These are phyloP conservation scores for Phragmatobia fuliginosa DNA, from an alignment of 2,888 invertebrate genomes.

Conservation along the genomic window DNA sequence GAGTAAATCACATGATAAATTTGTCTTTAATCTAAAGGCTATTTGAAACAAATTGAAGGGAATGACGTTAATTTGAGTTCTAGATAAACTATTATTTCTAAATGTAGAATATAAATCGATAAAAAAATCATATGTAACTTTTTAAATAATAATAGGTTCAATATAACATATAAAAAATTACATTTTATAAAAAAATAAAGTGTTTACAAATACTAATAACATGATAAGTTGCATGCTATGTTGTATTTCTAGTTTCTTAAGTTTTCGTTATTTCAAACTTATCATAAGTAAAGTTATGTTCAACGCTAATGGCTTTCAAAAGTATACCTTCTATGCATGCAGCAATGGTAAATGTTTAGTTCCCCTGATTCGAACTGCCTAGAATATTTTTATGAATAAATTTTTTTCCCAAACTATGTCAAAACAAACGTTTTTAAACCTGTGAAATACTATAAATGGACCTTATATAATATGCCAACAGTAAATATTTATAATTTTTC, in stretches of 20 bases:
- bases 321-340: no score
- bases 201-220: no score
- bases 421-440: no score
- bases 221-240: no score
- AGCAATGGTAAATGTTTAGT: no score
- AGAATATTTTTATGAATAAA: background rate
- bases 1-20: slow-evolving; percentile 14
- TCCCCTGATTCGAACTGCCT: background rate
- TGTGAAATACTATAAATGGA: no score
- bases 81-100: background rate
- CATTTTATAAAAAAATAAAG: background rate
- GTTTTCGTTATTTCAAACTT: no score
- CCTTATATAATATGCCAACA: no score
- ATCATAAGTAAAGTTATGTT: background rate
- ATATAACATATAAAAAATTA: background rate
- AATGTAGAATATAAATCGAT: background rate
- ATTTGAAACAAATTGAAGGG: background rate
- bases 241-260: no score
- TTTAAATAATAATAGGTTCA: background rate
- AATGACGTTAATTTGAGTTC: background rate
- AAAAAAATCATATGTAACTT: background rate
- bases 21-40: slow-evolving; percentile 17
- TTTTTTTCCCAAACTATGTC: no score
- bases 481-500: no score
- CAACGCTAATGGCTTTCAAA: no score